Conservation (phyloP, 1,140 invertebrate genomes). For the Aphaenogaster ashmeadi region DNA sequence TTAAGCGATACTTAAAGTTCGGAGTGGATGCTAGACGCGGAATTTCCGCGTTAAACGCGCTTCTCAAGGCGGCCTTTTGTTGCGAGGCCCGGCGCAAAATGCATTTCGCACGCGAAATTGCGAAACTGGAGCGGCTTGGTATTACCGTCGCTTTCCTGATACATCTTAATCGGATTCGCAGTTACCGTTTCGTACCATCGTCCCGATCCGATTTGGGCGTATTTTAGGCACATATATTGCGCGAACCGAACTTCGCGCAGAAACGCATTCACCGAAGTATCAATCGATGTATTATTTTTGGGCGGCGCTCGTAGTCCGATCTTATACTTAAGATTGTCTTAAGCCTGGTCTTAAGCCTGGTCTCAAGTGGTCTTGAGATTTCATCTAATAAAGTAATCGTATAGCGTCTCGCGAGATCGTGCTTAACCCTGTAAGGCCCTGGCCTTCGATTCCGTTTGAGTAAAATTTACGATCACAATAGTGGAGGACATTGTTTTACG, state of each 20-base stretch:
- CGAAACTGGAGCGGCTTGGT: not conserved
- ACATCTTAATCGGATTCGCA: slow-evolving; percentile 25
- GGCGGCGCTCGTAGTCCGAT: not conserved
- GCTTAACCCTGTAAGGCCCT: no score
- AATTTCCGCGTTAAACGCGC: not conserved
- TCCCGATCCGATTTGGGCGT: not conserved
- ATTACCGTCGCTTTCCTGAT: not conserved
- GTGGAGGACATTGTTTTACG: no score
- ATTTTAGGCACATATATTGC: not conserved
- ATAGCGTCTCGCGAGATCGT: not conserved
- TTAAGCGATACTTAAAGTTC: not conserved
- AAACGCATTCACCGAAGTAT: not conserved
- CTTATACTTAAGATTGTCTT: not conserved
- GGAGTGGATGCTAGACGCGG: not conserved
- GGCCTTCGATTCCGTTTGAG: no score
- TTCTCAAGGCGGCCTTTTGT: not conserved
- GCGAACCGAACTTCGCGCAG: not conserved
- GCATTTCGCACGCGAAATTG: not conserved
- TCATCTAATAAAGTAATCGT: not conserved
- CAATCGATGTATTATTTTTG: not conserved
- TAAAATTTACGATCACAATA: no score
- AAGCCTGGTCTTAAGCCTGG: not conserved
- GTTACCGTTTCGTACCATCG: not conserved
- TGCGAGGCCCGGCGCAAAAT: not conserved
- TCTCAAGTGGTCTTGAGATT: not conserved